Base-by-base conservation (phyloP, 2,113 vertebrate species). In the Misgurnus mizolepis region DNA sequence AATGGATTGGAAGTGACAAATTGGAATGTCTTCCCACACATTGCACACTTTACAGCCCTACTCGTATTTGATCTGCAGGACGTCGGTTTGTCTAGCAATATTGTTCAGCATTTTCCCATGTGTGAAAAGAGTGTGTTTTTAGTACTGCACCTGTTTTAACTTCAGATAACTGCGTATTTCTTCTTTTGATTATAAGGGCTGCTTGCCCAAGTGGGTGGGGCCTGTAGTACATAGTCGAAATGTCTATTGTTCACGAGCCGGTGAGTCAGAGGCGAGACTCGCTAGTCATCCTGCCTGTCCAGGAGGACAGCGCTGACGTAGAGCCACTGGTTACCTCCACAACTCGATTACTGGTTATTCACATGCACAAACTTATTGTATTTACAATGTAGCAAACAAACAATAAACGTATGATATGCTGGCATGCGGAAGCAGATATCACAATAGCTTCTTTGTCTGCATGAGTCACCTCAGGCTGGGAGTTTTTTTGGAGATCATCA, bases 371-470 rank as follows among this genome's bases (percentile, higher is more conserved):
- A 43, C 53, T 17, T 9, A 60, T 53, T 56, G 14, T 72, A 41
- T 18, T 34, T 0, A 22, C 22, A 12, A 58, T 79, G 45, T 14
- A 62, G 15, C 34, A 39, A 10, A 5, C 17, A 61, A 14, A 17
- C 27, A 6, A 55, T 60, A 43, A 43, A 50, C 60, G 58, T 18
- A 43, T 70, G 69, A 55, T 34, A 41, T 67, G 41, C 12, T 5
- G 40, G 27, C 6, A 27, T 69, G 15, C 41, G 12, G 68, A n/a
- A 15, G 39, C 40, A 41, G 60, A 50, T 47, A 64, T 61, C 55
- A 80, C 78, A 84, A 67, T 76, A 45, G 41, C 6, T 43, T 15
- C 34, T 45, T 79, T 80, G 78, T 84, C 34, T 18, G 22, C 56
- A 79, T 64, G 67, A 58, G 66, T 14, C 64, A 71, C 41, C 60